phyloP scores from a whole-genome alignment of 2,113 vertebrate genomes.

The Ceratotherium simum region DNA sequence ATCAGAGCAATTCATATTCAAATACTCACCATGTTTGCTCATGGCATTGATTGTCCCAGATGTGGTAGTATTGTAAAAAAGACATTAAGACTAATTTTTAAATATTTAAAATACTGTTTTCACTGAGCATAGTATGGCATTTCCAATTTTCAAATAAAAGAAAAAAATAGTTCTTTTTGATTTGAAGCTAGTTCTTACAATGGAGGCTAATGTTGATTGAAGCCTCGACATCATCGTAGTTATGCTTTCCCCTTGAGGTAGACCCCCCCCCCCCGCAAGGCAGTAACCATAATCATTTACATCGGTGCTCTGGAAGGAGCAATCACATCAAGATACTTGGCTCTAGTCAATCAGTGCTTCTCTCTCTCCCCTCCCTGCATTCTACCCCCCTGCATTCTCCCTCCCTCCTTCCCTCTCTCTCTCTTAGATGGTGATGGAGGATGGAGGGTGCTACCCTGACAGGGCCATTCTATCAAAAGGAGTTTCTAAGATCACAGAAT shows the following conservation, averaged over 20 bases:
- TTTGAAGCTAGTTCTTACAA: slow-evolving; percentile 14
- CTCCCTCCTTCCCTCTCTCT: not conserved
- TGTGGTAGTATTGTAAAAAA: slow-evolving; percentile 6
- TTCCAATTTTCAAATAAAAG: slow-evolving; percentile 26
- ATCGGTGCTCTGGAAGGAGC: not conserved
- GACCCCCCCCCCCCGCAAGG: not conserved
- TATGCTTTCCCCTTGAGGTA: not conserved
- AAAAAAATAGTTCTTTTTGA: slow-evolving; percentile 36
- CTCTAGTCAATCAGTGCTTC: not conserved
- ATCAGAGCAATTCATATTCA: slow-evolving; percentile 58
- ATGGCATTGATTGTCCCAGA: not conserved
- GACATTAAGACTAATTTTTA: slow-evolving; percentile 52
- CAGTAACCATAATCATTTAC: not conserved
- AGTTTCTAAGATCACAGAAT: not conserved
- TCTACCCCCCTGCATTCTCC: not conserved
- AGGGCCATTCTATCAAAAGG: not conserved
- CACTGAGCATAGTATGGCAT: not conserved
- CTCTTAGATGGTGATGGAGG: too few relatives aligned
- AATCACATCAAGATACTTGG: not conserved
- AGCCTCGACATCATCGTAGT: not conserved
- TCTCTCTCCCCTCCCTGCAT: not conserved
- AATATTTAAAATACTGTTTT: slow-evolving; percentile 74
- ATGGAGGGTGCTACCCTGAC: not conserved
- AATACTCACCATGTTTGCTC: not conserved
- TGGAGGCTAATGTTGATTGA: not conserved